Percentiles rank a stretch among this genome's conserved stretches.
Evolutionary conservation across 2,888 invertebrate species (phyloP).

Genomic region (Lepidonotus clava): DNA sequence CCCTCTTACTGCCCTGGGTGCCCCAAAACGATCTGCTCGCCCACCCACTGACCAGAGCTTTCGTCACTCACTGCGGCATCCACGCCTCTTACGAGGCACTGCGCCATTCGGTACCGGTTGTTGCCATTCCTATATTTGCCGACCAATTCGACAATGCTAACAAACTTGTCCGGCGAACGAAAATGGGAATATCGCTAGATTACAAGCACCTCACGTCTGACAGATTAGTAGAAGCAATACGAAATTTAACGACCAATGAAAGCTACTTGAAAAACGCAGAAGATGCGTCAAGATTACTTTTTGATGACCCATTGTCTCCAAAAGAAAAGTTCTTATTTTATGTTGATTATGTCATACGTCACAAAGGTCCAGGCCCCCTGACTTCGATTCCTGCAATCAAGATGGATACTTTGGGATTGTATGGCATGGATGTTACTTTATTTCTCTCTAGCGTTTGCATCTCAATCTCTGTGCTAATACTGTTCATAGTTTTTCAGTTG

Average conservation of each 20-base stretch:
- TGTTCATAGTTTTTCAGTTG: neutral
- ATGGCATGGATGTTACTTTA: neutral
- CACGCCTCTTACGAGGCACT: constrained; percentile 13
- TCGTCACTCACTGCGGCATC: constrained; percentile 38
- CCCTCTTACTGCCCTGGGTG: neutral
- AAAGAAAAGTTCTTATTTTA: neutral
- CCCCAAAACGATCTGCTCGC: constrained; percentile 33
- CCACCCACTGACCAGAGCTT: neutral
- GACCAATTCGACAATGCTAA: neutral
- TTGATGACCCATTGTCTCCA: neutral
- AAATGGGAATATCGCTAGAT: neutral
- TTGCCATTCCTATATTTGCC: neutral
- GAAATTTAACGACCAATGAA: neutral
- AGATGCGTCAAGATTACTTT: neutral
- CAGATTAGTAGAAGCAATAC: neutral
- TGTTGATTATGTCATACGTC: neutral
- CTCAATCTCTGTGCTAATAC: neutral
- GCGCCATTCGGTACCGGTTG: constrained; percentile 17
- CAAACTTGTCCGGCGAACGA: neutral
- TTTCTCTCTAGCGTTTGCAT: neutral
- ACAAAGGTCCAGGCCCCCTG: neutral
- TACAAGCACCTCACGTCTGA: neutral
- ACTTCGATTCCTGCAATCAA: neutral
- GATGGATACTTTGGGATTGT: neutral
- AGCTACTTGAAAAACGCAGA: neutral